Percentiles rank a stretch among this genome's conserved stretches.
phyloP scores from a whole-genome alignment of 2,797 vertebrate genomes.

The Microchirus variegatus region DNA sequence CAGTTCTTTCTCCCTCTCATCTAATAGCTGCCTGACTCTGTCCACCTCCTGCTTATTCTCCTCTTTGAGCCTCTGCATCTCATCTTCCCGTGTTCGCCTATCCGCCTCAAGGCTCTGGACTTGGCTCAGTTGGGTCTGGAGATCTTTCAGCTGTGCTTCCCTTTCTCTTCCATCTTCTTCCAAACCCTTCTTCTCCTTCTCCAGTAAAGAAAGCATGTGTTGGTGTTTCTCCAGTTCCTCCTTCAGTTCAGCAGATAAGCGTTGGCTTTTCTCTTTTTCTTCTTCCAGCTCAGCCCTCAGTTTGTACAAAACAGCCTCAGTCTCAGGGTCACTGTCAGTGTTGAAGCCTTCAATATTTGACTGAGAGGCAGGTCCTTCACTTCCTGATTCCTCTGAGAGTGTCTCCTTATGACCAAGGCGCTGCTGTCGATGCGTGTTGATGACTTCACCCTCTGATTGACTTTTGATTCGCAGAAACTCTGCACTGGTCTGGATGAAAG shows the following conservation, averaged over 20 bases:
- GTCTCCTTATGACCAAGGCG: conserved; percentile 53
- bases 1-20: conserved; percentile 63
- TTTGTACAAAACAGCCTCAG: conserved; percentile 48
- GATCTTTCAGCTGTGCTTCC: conserved; percentile 67
- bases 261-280: conserved; percentile 65
- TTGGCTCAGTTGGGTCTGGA: conserved; percentile 68
- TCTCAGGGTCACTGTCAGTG: conserved; percentile 32
- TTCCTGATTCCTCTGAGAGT: conserved; percentile 61
- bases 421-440: conserved; percentile 55
- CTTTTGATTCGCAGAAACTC: conserved; percentile 79
- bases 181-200: conserved; percentile 70
- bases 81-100: conserved; percentile 53
- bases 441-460: conserved; percentile 57
- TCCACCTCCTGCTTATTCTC: conserved; percentile 62
- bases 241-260: conserved; percentile 45
- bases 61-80: conserved; percentile 55
- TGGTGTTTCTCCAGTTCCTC: conserved; percentile 68
- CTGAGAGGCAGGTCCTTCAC: conserved; percentile 21
- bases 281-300: conserved; percentile 76
- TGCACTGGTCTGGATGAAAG: conserved; percentile 75
- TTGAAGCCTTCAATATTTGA: conserved; percentile 53
- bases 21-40: conserved; percentile 59
- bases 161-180: conserved; percentile 72
- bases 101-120: conserved; percentile 68
- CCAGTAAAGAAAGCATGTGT: conserved; percentile 68